Conservation (phyloP, 1,140 invertebrate species). For the Psix sp. region DNA sequence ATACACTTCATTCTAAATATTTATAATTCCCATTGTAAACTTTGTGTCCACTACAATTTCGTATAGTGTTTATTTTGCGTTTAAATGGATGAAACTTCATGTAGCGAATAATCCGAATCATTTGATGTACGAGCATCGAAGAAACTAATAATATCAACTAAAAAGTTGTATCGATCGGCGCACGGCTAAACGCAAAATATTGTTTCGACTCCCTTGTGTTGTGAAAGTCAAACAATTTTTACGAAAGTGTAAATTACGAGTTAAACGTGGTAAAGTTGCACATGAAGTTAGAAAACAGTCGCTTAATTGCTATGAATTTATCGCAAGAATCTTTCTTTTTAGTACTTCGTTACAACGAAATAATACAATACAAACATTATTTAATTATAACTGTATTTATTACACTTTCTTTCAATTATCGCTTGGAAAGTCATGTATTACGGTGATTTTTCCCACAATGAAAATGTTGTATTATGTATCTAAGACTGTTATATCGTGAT, state of each 20-base stretch:
- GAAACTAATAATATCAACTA: constrained; percentile 26
- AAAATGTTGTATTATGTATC: too few relatives aligned
- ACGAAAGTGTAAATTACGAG: constrained; percentile 14
- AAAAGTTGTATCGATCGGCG: constrained; percentile 31
- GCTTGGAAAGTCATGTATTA: too few relatives aligned
- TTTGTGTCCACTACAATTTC: too few relatives aligned
- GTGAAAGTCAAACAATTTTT: constrained; percentile 11
- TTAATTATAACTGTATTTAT: too few relatives aligned
- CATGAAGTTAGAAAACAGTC: constrained; percentile 3
- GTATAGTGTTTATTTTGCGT: constrained; percentile 25
- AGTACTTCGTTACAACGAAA: background rate
- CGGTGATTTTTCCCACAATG: too few relatives aligned
- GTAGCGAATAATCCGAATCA: constrained; percentile 4
- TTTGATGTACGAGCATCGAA: constrained; percentile 28
- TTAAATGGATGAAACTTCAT: constrained; percentile 24
- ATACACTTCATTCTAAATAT: too few relatives aligned
- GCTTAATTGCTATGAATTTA: constrained; percentile 1
- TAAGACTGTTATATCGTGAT: too few relatives aligned
- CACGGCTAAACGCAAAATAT: constrained; percentile 37
- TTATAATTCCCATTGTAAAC: too few relatives aligned
- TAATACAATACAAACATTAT: too few relatives aligned
- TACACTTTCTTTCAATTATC: too few relatives aligned
- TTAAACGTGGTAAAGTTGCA: constrained; percentile 12
- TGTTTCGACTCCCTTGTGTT: constrained; percentile 23
- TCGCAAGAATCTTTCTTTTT: background rate